These are phyloP conservation scores for Drusus annulatus DNA, from an alignment of 1,140 invertebrate species.

Conservation along the genomic window DNA sequence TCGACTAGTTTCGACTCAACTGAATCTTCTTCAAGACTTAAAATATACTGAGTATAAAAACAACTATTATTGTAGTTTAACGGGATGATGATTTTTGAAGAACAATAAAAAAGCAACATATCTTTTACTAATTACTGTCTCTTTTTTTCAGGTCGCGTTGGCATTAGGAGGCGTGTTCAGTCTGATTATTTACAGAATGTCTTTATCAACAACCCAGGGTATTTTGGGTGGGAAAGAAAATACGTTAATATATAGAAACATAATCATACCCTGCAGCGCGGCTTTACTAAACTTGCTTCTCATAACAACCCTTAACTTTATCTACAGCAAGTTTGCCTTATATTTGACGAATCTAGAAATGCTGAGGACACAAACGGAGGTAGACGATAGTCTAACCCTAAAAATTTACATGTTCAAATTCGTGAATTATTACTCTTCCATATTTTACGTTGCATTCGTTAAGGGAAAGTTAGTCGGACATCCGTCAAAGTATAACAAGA, in stretches of 20 bases:
- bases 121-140: too few species aligned
- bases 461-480: constrained; percentile 86
- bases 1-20: too few species aligned
- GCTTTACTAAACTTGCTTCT: constrained; percentile 50
- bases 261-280: constrained; percentile 49
- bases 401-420: constrained; percentile 92
- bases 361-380: constrained; percentile 87
- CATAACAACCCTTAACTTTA: constrained; percentile 47
- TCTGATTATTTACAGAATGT: constrained; percentile 52
- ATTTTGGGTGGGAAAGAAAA: constrained; percentile 36
- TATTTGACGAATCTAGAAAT: constrained; percentile 83
- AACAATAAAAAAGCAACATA: too few species aligned
- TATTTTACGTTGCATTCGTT: constrained; percentile 90
- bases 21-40: too few species aligned
- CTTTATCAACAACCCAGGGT: constrained; percentile 39
- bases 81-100: too few species aligned
- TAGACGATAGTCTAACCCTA: constrained; percentile 86
- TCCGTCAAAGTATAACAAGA: constrained; percentile 81
- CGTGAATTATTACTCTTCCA: constrained; percentile 88
- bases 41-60: too few species aligned
- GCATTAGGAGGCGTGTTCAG: constrained; percentile 47
- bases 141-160: constrained; percentile 43
- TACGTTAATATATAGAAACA: constrained; percentile 60
- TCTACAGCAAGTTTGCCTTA: constrained; percentile 70
- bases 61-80: too few species aligned